Evolutionary conservation across 2,888 invertebrate species (phyloP).

Genomic region (Drosophila koepferae): DNA sequence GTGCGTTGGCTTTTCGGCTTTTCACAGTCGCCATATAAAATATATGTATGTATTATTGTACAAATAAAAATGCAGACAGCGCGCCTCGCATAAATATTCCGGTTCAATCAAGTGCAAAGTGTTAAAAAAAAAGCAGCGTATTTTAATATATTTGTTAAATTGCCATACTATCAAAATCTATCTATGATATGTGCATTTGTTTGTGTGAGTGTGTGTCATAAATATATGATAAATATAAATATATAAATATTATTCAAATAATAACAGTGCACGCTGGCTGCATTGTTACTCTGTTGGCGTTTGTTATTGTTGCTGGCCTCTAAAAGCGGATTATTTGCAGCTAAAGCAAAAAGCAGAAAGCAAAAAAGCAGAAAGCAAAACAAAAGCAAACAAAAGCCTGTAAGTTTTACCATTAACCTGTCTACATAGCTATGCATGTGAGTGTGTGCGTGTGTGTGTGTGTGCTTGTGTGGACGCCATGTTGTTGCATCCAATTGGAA

Average conservation of each 20-base stretch:
- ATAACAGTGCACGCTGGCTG: conserved; percentile 39
- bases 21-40: conserved; percentile 10
- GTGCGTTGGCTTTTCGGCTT: conserved; percentile 70
- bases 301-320: conserved; percentile 39
- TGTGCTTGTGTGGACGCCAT: conserved; percentile 50
- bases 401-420: conserved; percentile 63
- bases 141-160: conserved; percentile 16
- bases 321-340: conserved; percentile 72
- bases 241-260: conserved; percentile 12
- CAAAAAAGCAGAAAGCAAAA: conserved; percentile 48
- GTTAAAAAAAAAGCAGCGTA: conserved; percentile 11
- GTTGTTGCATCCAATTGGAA: conserved; percentile 57
- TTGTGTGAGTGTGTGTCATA: conserved; percentile 35
- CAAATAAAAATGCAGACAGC: conserved; percentile 30
- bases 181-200: conserved; percentile 3
- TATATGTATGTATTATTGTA: conserved; percentile 4
- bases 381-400: conserved; percentile 57
- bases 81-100: conserved; percentile 25
- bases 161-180: conserved; percentile 20
- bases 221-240: conserved; percentile 38
- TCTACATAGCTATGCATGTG: conserved; percentile 14
- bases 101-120: conserved; percentile 38
- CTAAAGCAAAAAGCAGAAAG: conserved; percentile 45
- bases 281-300: conserved; percentile 1
- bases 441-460: conserved; percentile 7